These are phyloP conservation scores for Spondyliosoma cantharus DNA, from an alignment of 2,797 vertebrate species.

Conservation along the genomic window DNA sequence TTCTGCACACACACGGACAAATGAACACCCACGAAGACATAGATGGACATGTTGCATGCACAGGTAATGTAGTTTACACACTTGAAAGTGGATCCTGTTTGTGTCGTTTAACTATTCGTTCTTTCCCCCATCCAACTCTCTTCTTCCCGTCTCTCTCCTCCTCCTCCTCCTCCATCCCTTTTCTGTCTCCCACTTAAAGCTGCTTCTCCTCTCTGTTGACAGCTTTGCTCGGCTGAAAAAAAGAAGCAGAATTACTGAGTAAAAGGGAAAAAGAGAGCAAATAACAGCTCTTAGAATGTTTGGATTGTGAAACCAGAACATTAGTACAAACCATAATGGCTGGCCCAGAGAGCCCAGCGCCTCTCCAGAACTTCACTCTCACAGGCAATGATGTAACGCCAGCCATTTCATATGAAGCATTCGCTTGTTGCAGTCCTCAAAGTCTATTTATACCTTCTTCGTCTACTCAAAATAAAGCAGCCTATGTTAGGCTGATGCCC, in stretches of 20 bases:
- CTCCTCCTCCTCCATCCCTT: conserved; percentile 51
- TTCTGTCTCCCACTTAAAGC: conserved; percentile 76
- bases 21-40: background rate
- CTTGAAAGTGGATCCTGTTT: conserved; percentile 8
- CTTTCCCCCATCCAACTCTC: conserved; percentile 20
- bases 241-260: conserved; percentile 82
- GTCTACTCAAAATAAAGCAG: conserved; percentile 84
- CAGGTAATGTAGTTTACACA: conserved; percentile 25
- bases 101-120: conserved; percentile 30
- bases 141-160: conserved; percentile 47
- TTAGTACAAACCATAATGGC: conserved; percentile 89
- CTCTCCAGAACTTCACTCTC: conserved; percentile 84
- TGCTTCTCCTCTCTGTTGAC: conserved; percentile 78
- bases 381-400: conserved; percentile 86
- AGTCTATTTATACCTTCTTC: conserved; percentile 87
- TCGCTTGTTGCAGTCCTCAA: conserved; percentile 84
- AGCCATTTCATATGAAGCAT: conserved; percentile 87
- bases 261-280: conserved; percentile 84
- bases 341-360: conserved; percentile 80
- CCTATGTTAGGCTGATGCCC: conserved; percentile 82
- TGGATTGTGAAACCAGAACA: conserved; percentile 89
- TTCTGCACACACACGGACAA: background rate
- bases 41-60: background rate
- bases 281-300: conserved; percentile 87
- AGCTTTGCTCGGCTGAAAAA: conserved; percentile 79